These are phyloP conservation scores for Notarius quadriscutis DNA, from an alignment of 2,113 vertebrate species.

Conservation along the genomic window DNA sequence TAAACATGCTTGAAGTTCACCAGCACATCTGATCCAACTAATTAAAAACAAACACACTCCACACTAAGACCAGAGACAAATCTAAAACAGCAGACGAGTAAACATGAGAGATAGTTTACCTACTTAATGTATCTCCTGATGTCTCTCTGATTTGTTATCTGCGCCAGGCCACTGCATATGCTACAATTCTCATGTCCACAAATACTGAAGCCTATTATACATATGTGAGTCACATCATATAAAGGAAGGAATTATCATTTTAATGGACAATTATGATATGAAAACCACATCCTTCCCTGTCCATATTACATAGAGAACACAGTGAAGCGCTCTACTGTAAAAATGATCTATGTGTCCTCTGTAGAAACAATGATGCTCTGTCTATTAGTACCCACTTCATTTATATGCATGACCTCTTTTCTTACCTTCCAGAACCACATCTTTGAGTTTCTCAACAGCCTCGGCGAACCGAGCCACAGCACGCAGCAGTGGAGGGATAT, in stretches of 20 bases:
- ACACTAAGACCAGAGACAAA: background rate
- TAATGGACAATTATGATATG: background rate
- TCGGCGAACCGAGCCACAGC: constrained; percentile 88
- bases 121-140: background rate
- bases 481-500: constrained; percentile 84
- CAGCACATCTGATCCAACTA: background rate
- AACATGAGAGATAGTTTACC: background rate
- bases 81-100: background rate
- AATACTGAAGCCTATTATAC: background rate
- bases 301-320: background rate
- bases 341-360: background rate
- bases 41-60: background rate
- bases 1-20: background rate
- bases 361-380: background rate
- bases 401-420: background rate
- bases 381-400: background rate
- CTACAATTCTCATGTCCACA: background rate
- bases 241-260: background rate
- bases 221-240: background rate
- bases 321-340: background rate
- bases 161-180: background rate
- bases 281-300: constrained; percentile 5
- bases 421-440: constrained; percentile 84
- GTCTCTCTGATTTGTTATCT: background rate
- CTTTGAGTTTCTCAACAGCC: constrained; percentile 90